Evolutionary conservation across 37 sponge, comb jelly and placozoan genomes (phyloP).

Genomic region (Geodia barretti): DNA sequence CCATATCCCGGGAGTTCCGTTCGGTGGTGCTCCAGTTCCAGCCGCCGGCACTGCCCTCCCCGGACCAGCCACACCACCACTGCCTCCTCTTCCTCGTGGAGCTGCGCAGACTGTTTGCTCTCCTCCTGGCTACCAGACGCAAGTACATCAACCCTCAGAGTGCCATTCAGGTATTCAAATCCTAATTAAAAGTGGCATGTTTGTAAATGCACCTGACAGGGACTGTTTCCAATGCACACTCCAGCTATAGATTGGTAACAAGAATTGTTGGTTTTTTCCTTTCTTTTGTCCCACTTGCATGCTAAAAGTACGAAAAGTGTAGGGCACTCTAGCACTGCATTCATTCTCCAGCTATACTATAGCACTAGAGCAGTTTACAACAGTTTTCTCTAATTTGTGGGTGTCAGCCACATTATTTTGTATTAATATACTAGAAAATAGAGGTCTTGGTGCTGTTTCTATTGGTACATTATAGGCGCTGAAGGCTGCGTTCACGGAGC

Average conservation of each 20-base stretch:
- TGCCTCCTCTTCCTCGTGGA: slow-evolving; percentile 67
- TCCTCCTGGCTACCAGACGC: slow-evolving; percentile 29
- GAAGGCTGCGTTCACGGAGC: slow-evolving; percentile 22
- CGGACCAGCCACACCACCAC: slow-evolving; percentile 11
- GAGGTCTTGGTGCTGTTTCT: too few relatives aligned
- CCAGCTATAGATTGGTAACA: too few relatives aligned
- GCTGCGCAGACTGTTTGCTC: slow-evolving; percentile 73
- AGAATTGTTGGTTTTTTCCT: too few relatives aligned
- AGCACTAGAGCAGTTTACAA: too few relatives aligned
- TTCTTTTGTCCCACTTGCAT: too few relatives aligned
- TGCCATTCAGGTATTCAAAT: slow-evolving; percentile 74
- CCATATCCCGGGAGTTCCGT: slow-evolving; percentile 59
- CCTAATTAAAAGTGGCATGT: not conserved
- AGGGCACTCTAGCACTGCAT: too few relatives aligned
- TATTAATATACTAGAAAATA: too few relatives aligned
- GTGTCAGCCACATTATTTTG: too few relatives aligned
- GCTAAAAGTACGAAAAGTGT: too few relatives aligned
- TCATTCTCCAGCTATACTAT: too few relatives aligned
- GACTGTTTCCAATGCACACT: not conserved
- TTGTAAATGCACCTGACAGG: not conserved
- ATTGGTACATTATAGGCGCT: too few relatives aligned
- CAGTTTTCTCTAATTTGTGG: too few relatives aligned
- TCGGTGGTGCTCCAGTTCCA: slow-evolving; percentile 31
- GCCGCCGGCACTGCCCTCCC: slow-evolving; percentile 23
- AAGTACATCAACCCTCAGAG: slow-evolving; percentile 66